phyloP scores from a whole-genome alignment of 2,113 vertebrate species.

The Nyctereutes procyonoides region DNA sequence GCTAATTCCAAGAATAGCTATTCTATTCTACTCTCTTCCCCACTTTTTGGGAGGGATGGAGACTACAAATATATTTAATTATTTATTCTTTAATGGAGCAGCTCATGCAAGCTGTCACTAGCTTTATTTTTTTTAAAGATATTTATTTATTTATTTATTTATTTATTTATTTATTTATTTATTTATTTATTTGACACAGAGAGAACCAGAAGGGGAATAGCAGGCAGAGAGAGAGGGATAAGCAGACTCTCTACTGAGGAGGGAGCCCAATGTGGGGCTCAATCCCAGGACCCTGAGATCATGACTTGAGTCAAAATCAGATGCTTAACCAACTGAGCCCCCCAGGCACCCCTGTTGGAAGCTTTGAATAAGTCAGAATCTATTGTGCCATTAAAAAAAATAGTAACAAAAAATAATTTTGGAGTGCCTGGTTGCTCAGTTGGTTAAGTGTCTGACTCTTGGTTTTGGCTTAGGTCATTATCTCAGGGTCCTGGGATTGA shows the following conservation, averaged over 20 bases:
- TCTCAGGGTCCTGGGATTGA: background rate
- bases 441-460: background rate
- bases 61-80: constrained; percentile 18
- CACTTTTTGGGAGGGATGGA: background rate
- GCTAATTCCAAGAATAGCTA: background rate
- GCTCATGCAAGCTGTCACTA: background rate
- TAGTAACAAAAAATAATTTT: background rate
- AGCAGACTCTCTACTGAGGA: no score
- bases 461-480: background rate
- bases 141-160: no score
- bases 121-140: background rate
- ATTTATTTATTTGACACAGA: no score
- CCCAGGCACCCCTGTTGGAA: background rate
- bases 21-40: background rate
- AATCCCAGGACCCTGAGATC: no score
- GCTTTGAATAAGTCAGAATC: constrained; percentile 49
- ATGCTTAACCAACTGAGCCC: no score
- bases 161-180: no score
- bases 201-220: no score
- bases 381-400: constrained; percentile 14
- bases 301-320: no score
- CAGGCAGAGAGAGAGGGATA: no score
- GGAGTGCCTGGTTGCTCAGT: background rate
- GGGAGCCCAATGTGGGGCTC: no score
- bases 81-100: constrained; percentile 38